Evolutionary conservation across 2,888 invertebrate species (phyloP), one percentile per base, ranked within the genome.

Genomic region (Anodontia alba): DNA sequence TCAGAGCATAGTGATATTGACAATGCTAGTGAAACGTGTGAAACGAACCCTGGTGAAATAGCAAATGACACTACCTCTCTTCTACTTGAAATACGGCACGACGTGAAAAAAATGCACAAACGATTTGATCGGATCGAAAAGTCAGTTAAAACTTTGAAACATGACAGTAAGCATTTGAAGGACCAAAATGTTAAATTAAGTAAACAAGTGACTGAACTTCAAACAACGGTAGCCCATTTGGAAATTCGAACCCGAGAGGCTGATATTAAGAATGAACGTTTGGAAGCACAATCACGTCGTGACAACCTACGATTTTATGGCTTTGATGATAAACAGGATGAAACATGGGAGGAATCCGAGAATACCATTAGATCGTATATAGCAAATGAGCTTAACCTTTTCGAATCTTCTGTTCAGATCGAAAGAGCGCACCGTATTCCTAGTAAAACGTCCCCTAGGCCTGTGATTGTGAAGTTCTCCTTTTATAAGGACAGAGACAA

Each of bases 291-390:
- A 36, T 67, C 67, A 23, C 33, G 67, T 10, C 3, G 67, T 2
- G 38, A 67, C 10, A 67, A 67, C 38, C 38, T 67, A 10, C 15
- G 36, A 42, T 67, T 36, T 29, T 36, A 67, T 23, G 67, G 67
- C 2, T 38, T 67, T 38, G 67, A 67, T 26, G 67, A 67, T 42
- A 67, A 33, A 10, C 15, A 20, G 36, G 36, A 20, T 31, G 67
- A 67, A 67, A 67, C 67, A 36, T 67, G 67, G 67, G 67, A 67
- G 38, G 67, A 67, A 67, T 38, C 38, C 23, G 67, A 67, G 17
- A 67, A 42, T 67, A 36, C n/a, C 26, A 23, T 67, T 42, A 3
- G 67, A n/a, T n/a, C 20, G 17, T 67, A 67, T 36, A 42, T 67
- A 31, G 2, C 67, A 36, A 23, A 67, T 10, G 57, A 57, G 7